These are phyloP conservation scores for Melinopterus prodromus DNA, from an alignment of 2,888 invertebrate species.

Conservation along the genomic window DNA sequence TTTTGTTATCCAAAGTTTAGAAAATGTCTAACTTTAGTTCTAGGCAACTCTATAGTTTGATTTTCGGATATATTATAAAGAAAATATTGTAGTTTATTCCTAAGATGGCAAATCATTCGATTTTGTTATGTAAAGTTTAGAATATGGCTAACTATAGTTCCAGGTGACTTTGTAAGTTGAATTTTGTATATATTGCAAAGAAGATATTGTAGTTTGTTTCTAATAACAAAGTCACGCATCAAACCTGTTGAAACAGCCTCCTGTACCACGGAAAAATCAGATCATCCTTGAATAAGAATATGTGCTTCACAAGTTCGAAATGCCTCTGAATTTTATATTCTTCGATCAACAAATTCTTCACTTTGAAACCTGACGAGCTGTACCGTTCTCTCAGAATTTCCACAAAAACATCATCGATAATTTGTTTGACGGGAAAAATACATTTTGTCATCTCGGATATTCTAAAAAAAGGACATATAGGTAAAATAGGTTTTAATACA, in stretches of 20 bases:
- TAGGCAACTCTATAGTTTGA: background rate
- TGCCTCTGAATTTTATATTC: constrained; percentile 54
- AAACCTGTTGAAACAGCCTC: constrained; percentile 53
- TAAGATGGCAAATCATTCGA: background rate
- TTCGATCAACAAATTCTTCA: constrained; percentile 53
- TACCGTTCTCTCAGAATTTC: constrained; percentile 53
- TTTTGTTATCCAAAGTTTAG: background rate
- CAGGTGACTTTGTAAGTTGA: background rate
- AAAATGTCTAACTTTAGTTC: background rate
- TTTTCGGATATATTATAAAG: background rate
- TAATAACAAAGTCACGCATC: background rate
- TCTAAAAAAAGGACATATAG: constrained; percentile 46
- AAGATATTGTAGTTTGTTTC: background rate
- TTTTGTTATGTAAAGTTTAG: background rate
- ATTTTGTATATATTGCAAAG: background rate
- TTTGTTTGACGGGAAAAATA: constrained; percentile 52
- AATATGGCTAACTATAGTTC: background rate
- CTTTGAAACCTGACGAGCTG: constrained; percentile 54
- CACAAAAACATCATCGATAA: constrained; percentile 51
- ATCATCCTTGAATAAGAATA: constrained; percentile 56
- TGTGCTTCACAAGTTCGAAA: constrained; percentile 53
- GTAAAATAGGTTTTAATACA: background rate
- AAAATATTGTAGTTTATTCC: background rate
- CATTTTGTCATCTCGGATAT: constrained; percentile 50
- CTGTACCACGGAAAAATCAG: constrained; percentile 56